Evolutionary conservation across 2,888 invertebrate genomes (phyloP), one percentile per base, ranked within the genome.

Genomic region (Ophioninae sp.): DNA sequence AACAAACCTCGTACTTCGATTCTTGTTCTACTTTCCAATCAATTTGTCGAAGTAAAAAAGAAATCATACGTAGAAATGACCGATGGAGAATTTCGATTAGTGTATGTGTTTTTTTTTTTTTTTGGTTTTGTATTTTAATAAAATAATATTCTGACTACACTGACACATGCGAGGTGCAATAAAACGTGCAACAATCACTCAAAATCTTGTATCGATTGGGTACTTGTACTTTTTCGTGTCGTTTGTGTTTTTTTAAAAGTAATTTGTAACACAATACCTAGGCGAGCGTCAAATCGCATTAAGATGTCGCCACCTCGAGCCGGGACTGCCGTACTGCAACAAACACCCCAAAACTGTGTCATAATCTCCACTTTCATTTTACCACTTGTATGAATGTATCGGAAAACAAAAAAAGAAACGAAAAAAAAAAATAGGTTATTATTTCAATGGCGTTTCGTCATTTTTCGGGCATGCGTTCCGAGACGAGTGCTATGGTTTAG

Each of bases 241-340:
- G 6, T 74, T 44, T 30, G 1, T 62, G 7, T 62, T 56, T 74
- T 37, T 59, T 21, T 37, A 6, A 64, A 74, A 78, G 50, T 72
- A 81, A 81, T 72, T 75, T 75, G 23, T 80, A 79, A 90, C 88
- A 91, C 88, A 90, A 90, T 91, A 92, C 92, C 92, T 91, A 90
- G 90, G 90, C 90, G 90, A 91, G 90, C 90, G 89, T 90, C 91
- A 90, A 94, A 94, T 93, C 94, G 94, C 93, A 95, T 95, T 96
- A 96, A 94, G 96, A 95, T 95, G 95, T 95, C 94, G 95, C 95
- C 95, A 96, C 96, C 95, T 96, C 97, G 95, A 97, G 96, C 94
- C 97, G 97, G 95, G 96, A 96, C 95, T 96, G 96, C 95, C 97
- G 97, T 97, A 97, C 97, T 97, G 97, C 93, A 95, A 95, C 96